These are phyloP conservation scores for Spisula subtruncata DNA, from an alignment of 2,888 invertebrate species.

Conservation along the genomic window DNA sequence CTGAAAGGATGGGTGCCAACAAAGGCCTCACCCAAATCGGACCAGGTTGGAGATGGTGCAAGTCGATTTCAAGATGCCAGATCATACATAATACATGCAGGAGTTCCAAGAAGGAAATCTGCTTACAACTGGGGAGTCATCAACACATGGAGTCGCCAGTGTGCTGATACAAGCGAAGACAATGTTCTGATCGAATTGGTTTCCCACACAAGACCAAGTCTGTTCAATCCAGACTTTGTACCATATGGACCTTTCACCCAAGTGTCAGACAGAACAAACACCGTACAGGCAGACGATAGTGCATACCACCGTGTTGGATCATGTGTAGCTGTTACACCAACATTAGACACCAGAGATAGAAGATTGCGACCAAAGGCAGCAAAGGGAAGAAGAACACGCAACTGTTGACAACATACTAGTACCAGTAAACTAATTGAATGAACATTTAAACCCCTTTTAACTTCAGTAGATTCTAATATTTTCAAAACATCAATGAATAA, in stretches of 20 bases:
- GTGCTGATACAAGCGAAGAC: neutral
- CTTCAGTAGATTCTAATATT: too few relatives aligned
- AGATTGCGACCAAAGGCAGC: constrained; percentile 13
- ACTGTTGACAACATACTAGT: neutral
- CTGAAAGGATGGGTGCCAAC: neutral
- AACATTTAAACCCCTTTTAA: too few relatives aligned
- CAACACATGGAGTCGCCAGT: neutral
- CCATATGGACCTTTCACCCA: neutral
- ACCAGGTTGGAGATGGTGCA: neutral
- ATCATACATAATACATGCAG: too few relatives aligned
- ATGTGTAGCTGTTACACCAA: neutral
- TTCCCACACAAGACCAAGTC: neutral
- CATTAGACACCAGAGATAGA: constrained; percentile 15
- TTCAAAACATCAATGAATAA: too few relatives aligned
- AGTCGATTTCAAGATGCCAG: neutral
- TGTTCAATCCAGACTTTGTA: neutral
- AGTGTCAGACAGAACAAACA: neutral
- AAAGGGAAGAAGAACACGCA: neutral
- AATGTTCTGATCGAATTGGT: neutral
- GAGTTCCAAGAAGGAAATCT: constrained; percentile 6
- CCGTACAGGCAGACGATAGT: neutral
- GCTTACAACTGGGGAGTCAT: neutral
- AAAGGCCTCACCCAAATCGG: neutral
- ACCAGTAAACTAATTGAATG: too few relatives aligned
- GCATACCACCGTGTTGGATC: constrained; percentile 2